Conservation (phyloP, 2,797 vertebrate genomes). For the Pagetopsis macropterus region DNA sequence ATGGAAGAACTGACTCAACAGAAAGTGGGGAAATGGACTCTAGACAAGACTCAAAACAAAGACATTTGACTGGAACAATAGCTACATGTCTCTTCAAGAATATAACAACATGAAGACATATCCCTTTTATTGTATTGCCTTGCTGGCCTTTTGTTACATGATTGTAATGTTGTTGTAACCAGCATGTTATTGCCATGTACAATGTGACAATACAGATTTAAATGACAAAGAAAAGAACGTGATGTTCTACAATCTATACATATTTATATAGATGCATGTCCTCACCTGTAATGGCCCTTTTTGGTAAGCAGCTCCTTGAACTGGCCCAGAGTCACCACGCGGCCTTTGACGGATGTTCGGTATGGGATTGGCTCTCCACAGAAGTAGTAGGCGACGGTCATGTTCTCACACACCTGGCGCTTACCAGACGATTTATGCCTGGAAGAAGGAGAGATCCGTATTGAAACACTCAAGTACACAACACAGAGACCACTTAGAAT, state of each 20-base stretch:
- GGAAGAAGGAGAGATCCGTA: not conserved
- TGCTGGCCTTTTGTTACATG: too few relatives aligned
- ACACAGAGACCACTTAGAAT: not conserved
- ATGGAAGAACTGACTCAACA: too few relatives aligned
- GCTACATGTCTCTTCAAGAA: too few relatives aligned
- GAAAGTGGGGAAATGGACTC: too few relatives aligned
- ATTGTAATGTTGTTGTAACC: too few relatives aligned
- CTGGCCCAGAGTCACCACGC: constrained; percentile 92
- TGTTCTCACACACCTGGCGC: constrained; percentile 88
- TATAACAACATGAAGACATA: too few relatives aligned
- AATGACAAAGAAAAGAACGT: not conserved
- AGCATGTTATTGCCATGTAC: too few relatives aligned
- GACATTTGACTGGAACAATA: too few relatives aligned
- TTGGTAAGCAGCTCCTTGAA: constrained; percentile 98
- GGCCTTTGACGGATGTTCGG: constrained; percentile 92
- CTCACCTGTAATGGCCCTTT: constrained; percentile 96
- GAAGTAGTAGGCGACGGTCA: constrained; percentile 96
- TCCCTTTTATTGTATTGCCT: too few relatives aligned
- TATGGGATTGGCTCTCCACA: constrained; percentile 96
- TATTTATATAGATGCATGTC: not conserved
- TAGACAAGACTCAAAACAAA: too few relatives aligned
- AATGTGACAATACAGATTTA: too few relatives aligned
- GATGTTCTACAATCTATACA: not conserved
- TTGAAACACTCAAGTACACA: not conserved
- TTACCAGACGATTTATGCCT: constrained; percentile 90